Evolutionary conservation across 2,888 invertebrate genomes (phyloP).

Genomic region (Drosophila falleni): DNA sequence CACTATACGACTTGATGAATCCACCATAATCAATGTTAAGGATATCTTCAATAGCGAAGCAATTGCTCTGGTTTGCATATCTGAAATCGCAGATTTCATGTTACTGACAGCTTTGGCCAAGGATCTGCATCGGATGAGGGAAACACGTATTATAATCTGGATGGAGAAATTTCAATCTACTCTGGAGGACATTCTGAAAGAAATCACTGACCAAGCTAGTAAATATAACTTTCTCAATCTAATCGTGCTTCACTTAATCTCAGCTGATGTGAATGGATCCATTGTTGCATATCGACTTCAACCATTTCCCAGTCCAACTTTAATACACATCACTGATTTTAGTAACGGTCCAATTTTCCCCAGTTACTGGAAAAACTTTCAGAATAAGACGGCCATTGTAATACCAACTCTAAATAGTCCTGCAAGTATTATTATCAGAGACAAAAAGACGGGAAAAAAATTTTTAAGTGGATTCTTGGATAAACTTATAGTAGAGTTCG

Average conservation of each 20-base stretch:
- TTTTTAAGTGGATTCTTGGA: neutral
- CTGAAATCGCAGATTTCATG: constrained; percentile 1
- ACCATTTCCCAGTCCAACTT: constrained; percentile 29
- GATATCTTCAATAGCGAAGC: neutral
- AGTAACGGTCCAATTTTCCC: neutral
- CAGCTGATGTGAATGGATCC: neutral
- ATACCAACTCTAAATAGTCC: constrained; percentile 8
- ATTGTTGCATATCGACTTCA: constrained; percentile 16
- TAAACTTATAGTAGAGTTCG: constrained; percentile 12
- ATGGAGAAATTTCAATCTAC: neutral
- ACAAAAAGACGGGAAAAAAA: neutral
- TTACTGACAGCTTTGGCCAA: constrained; percentile 24
- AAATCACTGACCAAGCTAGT: neutral
- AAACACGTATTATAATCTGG: constrained; percentile 30
- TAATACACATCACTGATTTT: neutral
- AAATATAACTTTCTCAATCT: constrained; percentile 14
- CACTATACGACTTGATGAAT: constrained; percentile 6
- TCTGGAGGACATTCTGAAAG: neutral
- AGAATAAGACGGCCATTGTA: neutral
- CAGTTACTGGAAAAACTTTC: constrained; percentile 4
- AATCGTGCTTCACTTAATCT: constrained; percentile 17
- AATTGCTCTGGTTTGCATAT: constrained; percentile 37
- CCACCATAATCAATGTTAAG: neutral
- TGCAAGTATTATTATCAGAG: neutral
- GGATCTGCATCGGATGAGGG: constrained; percentile 28